Evolutionary conservation across 2,113 vertebrate genomes (phyloP), one percentile per base, ranked within the genome.

Genomic region (Pandion haliaetus): DNA sequence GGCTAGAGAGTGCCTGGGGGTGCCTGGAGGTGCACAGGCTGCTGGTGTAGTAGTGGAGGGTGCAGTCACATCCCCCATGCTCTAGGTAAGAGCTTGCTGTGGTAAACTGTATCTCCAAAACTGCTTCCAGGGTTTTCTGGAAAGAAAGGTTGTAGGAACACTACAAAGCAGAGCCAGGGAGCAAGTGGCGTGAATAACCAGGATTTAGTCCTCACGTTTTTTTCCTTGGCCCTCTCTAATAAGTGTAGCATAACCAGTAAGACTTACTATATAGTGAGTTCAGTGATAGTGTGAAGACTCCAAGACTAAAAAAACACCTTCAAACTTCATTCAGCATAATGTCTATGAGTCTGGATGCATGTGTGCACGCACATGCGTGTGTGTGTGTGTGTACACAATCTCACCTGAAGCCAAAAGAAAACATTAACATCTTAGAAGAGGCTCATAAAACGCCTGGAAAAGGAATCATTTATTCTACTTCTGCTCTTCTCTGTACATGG

Each of bases 351-450:
- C 25, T 69, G 55, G 52, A 2, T 54, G 28, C 52, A 3, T 17
- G 52, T 26, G 28, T n/a, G n/a, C 9, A 9, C 1, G 1, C 17
- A 9, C 2, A 3, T 7, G 9, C 19, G 17, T 19, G 13, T 29
- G 8, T 10, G 3, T 28, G 3, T 24, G 5, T n/a, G 19, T 54
- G 31, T 10, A 17, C 52, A 31, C 54, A 49, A 49, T 55, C 28
- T 72, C 28, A 90, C 25, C 38, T 21, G 25, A 81, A 84, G 36
- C 18, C 34, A 77, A 59, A 70, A 67, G 28, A 61, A 78, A 80
- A 26, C 5, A 67, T 32, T 28, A 24, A 24, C 2, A 0, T 73
- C 44, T 61, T 70, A 34, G 34, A 95, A 47, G 4, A 61, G 16
- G 14, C 42, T 74, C 31, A 24, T 47, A 52, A 45, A 77, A 26